Evolutionary conservation across 2,797 vertebrate species (phyloP).

Genomic region (Triplophysa yarkandensis): DNA sequence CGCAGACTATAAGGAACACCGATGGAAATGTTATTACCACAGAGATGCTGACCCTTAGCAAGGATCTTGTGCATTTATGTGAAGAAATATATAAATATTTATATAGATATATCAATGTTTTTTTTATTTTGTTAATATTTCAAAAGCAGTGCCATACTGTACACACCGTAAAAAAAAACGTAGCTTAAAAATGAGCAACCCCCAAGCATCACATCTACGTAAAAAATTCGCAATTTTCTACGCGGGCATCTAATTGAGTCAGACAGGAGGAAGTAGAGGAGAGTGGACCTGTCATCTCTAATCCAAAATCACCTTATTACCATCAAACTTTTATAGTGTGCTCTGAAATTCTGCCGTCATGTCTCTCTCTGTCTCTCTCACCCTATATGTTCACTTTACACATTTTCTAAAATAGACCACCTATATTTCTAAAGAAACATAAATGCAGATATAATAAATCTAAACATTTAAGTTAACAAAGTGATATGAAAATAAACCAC

Average conservation of each 20-base stretch:
- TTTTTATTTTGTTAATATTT: constrained; percentile 7
- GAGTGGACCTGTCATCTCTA: constrained; percentile 98
- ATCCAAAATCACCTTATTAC: constrained; percentile 92
- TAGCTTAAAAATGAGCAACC: constrained; percentile 20
- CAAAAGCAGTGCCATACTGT: constrained; percentile 19
- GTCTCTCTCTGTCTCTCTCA: constrained; percentile 27
- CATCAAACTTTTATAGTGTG: constrained; percentile 99
- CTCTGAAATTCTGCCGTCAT: constrained; percentile 86
- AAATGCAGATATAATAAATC: neutral
- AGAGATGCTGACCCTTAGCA: neutral
- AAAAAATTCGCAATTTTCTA: constrained; percentile 20
- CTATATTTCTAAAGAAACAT: constrained; percentile 3
- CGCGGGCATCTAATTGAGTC: constrained; percentile 48
- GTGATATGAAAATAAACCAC: neutral
- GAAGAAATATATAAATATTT: too few relatives aligned
- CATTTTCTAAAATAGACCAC: neutral
- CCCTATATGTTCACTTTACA: neutral
- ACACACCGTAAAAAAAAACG: constrained; percentile 9
- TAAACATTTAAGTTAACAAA: neutral
- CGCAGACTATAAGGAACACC: neutral
- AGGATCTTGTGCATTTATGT: neutral
- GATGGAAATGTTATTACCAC: neutral
- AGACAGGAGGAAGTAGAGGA: constrained; percentile 98
- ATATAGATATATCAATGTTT: too few relatives aligned
- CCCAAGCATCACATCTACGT: constrained; percentile 29